Evolutionary conservation across 2,113 vertebrate genomes (phyloP), one percentile per base, ranked within the genome.

Genomic region (Hiodon alosoides): DNA sequence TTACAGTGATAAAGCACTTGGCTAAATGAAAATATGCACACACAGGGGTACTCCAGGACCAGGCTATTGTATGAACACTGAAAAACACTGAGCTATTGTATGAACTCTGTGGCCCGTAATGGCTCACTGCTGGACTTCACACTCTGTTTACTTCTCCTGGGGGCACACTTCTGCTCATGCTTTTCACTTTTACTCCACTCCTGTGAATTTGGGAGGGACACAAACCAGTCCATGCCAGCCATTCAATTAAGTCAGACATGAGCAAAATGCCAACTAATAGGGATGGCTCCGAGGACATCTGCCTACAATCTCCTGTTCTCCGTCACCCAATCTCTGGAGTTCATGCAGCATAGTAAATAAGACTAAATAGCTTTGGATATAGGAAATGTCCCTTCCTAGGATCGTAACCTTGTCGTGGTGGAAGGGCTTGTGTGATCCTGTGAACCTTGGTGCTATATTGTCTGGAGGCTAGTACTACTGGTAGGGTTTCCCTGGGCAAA

Each of bases 261-360:
- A 66, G 66, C n/a, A 14, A 59, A 8, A 64, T 73, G 77, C 72
- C 79, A 79, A 51, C 68, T 78, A 58, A 16, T 70, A 7, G 70
- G 67, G 52, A 55, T 74, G 68, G 69, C 78, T 80, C 71, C 53
- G 48, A 13, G 71, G 76, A 65, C 79, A 81, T 78, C 82, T 85
- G 79, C 75, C 79, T 74, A 67, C 81, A 74, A 82, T 84, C 64
- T 50, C 13, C 78, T 17, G 57, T 48, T 72, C 77, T 70, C 47
- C 57, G 60, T 10, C 71, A 4, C 67, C 72, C 77, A 75, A 64
- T 67, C 76, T 77, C 60, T 55, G 16, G 67, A 67, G n/a, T 48
- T 75, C 50, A 52, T 47, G 31, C 66, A 61, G 59, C 48, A 13
- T 46, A 14, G 31, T 72, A 57, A 10, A 16, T 50, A 31, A 58